Evolutionary conservation across 2,797 vertebrate species (phyloP), one percentile per base, ranked within the genome.

Genomic region (Coregonus suidteri): DNA sequence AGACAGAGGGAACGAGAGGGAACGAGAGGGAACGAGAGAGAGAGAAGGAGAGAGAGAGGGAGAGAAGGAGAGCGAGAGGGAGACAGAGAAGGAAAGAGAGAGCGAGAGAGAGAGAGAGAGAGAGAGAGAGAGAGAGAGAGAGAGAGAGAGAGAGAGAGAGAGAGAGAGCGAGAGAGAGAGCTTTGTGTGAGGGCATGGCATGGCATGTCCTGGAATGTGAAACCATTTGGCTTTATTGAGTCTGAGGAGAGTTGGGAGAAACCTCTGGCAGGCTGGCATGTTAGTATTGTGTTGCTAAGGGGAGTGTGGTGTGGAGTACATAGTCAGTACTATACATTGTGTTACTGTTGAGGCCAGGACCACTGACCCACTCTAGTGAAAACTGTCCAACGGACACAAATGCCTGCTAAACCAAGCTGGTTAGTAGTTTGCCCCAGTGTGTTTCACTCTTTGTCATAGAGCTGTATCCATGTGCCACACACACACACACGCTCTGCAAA

Each of bases 181-280:
- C 16, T 18, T 20, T 65, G 20, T 30, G 64, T 5, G 68, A 41
- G 53, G 20, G 59, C 82, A 75, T 78, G 82, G 75, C 79, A 47
- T 73, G 78, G 82, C 83, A 84, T 83, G 80, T 86, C 65, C 70
- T 79, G 82, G 84, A 90, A 88, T 90, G 82, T 86, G 64, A 77
- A 81, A 79, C 84, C 82, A 80, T 79, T 84, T 78, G 41, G 7
- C 1, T 82, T 75, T 79, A 72, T 64, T 82, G 75, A 79, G 54
- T 76, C 66, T 11, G 64, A 71, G 64, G 66, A 85, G 68, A 72
- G 80, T 80, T 65, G 73, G 66, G 70, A 71, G 81, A 52, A 69
- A n/a, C 25, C 59, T 5, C 47, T 62, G 47, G 30, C 70, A 54
- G 71, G 75, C 71, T 73, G 59, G 41, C 41, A 47, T 82, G 77